These are phyloP conservation scores for Piscicola geometra DNA, from an alignment of 2,888 invertebrate genomes.

Conservation along the genomic window DNA sequence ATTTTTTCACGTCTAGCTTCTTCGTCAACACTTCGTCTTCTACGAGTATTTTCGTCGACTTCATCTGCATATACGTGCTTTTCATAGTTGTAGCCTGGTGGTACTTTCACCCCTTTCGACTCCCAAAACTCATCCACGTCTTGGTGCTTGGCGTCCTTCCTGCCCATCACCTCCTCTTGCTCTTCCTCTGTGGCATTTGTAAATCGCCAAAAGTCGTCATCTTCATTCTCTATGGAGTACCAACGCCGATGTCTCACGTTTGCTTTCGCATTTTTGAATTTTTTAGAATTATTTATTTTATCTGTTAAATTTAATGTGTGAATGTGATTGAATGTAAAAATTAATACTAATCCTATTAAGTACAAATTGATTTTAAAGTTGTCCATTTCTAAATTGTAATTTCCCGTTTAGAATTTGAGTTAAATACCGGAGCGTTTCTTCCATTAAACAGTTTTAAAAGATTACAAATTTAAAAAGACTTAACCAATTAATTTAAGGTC, in stretches of 20 bases:
- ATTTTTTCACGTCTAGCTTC: too few relatives aligned
- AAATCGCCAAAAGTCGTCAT: conserved; percentile 8
- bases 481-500: too few relatives aligned
- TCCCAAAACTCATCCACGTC: conserved; percentile 5
- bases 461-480: too few relatives aligned
- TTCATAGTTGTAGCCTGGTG: neutral
- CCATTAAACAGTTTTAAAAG: too few relatives aligned
- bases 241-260: neutral
- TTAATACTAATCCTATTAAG: too few relatives aligned
- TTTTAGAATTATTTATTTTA: neutral
- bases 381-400: too few relatives aligned
- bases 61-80: neutral
- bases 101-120: neutral
- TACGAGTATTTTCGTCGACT: neutral
- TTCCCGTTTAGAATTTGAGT: too few relatives aligned
- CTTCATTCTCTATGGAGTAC: neutral
- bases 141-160: neutral
- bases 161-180: conserved; percentile 7
- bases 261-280: neutral
- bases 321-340: too few relatives aligned
- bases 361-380: too few relatives aligned
- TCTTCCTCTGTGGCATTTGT: neutral
- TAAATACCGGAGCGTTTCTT: too few relatives aligned
- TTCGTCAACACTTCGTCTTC: neutral
- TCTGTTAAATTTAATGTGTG: too few relatives aligned